phyloP scores from a whole-genome alignment of 2,797 vertebrate genomes.

The Peromyscus eremicus region DNA sequence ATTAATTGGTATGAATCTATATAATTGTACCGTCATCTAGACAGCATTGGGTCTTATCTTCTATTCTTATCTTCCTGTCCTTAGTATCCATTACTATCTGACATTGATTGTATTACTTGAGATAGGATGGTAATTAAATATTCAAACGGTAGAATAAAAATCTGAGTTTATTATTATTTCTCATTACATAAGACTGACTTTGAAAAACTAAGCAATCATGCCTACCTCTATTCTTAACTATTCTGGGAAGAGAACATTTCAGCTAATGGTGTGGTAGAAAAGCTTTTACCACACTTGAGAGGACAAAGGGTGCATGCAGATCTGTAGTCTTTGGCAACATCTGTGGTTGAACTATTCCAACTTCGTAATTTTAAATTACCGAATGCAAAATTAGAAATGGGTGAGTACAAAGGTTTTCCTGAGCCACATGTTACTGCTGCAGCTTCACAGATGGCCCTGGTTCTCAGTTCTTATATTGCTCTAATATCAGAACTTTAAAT shows the following conservation, averaged over 20 bases:
- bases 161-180: not conserved
- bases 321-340: not conserved
- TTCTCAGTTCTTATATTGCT: not conserved
- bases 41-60: not conserved
- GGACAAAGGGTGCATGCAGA: too few species aligned
- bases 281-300: not conserved
- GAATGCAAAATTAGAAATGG: not conserved
- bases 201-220: not conserved
- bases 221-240: conserved; percentile 1
- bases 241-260: conserved; percentile 9
- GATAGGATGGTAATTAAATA: not conserved
- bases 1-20: not conserved
- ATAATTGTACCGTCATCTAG: not conserved
- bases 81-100: not conserved
- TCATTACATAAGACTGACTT: not conserved
- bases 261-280: conserved; percentile 10
- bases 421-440: not conserved
- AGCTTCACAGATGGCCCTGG: not conserved
- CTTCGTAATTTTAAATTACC: not conserved
- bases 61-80: not conserved
- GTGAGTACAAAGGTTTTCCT: too few species aligned
- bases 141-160: not conserved
- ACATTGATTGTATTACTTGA: not conserved
- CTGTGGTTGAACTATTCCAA: not conserved
- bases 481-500: conserved; percentile 2